Evolutionary conservation across 2,888 invertebrate genomes (phyloP).

Genomic region (Perizoma flavofasciatum): DNA sequence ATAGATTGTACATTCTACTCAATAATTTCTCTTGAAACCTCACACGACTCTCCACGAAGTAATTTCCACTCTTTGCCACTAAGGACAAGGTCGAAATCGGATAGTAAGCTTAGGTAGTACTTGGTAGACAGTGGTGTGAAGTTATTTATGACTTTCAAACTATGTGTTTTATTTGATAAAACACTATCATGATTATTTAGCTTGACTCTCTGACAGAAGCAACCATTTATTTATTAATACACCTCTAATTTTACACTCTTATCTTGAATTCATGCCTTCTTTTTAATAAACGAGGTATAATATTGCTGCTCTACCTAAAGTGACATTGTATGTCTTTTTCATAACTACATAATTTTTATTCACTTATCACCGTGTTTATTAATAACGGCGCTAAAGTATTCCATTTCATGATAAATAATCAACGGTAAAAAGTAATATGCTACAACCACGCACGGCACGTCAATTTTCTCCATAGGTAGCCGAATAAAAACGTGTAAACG

Average conservation of each 20-base stretch:
- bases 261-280: slow-evolving; percentile 51
- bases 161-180: slow-evolving; percentile 81
- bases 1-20: slow-evolving; percentile 78
- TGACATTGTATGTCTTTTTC: too few species aligned
- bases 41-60: slow-evolving; percentile 52
- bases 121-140: slow-evolving; percentile 52
- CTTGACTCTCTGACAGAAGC: slow-evolving; percentile 68
- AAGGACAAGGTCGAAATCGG: slow-evolving; percentile 45
- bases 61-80: slow-evolving; percentile 44
- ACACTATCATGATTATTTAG: slow-evolving; percentile 81
- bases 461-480: slow-evolving; percentile 53
- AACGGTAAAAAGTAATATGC: slow-evolving; percentile 51
- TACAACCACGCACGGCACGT: slow-evolving; percentile 43
- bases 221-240: slow-evolving; percentile 71
- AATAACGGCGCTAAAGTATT: slow-evolving; percentile 43
- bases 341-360: too few species aligned
- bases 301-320: too few species aligned
- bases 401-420: slow-evolving; percentile 50
- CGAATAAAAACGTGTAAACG: slow-evolving; percentile 58
- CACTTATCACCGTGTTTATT: slow-evolving; percentile 8
- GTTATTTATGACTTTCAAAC: slow-evolving; percentile 78
- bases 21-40: slow-evolving; percentile 76
- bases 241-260: slow-evolving; percentile 65
- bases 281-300: slow-evolving; percentile 41
- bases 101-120: slow-evolving; percentile 18